Conservation (phyloP, 92 coral and sea anemone species). For the Nematostella vectensis region DNA sequence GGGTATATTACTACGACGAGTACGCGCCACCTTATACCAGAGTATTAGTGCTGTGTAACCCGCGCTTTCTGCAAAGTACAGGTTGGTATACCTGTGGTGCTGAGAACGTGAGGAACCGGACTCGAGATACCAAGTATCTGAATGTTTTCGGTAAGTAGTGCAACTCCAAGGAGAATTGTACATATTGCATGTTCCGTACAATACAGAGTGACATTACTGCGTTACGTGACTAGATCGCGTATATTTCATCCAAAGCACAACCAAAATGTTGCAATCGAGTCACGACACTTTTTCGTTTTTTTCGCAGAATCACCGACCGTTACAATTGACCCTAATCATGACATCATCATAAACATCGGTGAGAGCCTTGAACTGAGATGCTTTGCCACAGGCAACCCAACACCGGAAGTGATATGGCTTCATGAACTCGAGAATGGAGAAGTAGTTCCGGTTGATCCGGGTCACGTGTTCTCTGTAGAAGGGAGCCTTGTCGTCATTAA, state of each 20-base stretch:
- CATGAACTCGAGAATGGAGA: slow-evolving; percentile 18
- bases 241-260: too few relatives aligned
- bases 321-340: slow-evolving; percentile 1
- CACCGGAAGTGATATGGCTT: slow-evolving; percentile 52
- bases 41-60: slow-evolving; percentile 58
- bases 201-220: too few relatives aligned
- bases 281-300: too few relatives aligned
- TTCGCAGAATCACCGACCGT: slow-evolving; percentile 49
- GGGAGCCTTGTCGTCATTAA: slow-evolving; percentile 21
- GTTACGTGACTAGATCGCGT: too few relatives aligned
- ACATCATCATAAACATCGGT: slow-evolving; percentile 20
- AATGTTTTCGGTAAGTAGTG: slow-evolving; percentile 58
- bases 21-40: slow-evolving; percentile 31
- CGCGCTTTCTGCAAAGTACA: slow-evolving; percentile 35
- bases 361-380: slow-evolving; percentile 36
- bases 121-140: slow-evolving; percentile 30
- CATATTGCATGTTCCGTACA: too few relatives aligned
- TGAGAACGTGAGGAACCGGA: slow-evolving; percentile 20
- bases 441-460: slow-evolving; percentile 15
- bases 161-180: too few relatives aligned
- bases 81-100: slow-evolving; percentile 72
- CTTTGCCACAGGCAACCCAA: slow-evolving; percentile 61
- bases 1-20: slow-evolving; percentile 35
- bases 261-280: too few relatives aligned
- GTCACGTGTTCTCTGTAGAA: slow-evolving; percentile 5